Evolutionary conservation across 2,113 vertebrate species (phyloP), one percentile per base, ranked within the genome.

Genomic region (Crotalus horridus): DNA sequence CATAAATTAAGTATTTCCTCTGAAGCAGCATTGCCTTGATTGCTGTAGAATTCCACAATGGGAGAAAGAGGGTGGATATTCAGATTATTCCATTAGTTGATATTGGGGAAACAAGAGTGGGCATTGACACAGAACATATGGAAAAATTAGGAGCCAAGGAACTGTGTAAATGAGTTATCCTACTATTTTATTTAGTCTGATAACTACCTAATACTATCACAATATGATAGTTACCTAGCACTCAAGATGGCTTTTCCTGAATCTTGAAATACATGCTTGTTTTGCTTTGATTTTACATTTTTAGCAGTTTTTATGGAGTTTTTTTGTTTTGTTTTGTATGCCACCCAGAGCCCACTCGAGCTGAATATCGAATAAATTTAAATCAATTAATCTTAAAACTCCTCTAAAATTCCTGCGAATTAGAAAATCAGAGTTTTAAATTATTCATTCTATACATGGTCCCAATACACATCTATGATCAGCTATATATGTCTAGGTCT

Each of bases 1-100:
- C 89, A 46, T 24, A 93, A 64, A 96, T 95, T 90, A 94, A 93
- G 64, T 51, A 23, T 86, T 87, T 88, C 91, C 93, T 96, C 94
- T 95, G 97, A 96, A 95, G 59, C 92, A 92, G 43, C 48, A 93
- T 96, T 93, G 95, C 91, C 46, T 94, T 81, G 93, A 97, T 94
- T 94, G 89, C 93, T 93, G 91, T 96, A 85, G 56, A 69, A 64
- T 96, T 95, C 88, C 89, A 95, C 3, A 87, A 58, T 91, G 20
- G 69, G 15, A 43, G 33, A 48, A 89, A 23, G 15, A 87, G 24
- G 23, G 15, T 53, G 46, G 33, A 51, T 23, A 53, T 61, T 87
- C 10, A 91, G 24, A 89, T 46, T 46, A 12, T 81, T n/a, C 0
- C 55, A 55, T 24, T 46, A 21, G 1, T 43, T 33, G 58, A 85